Conservation (phyloP, 2,113 vertebrate genomes). For the Butorides virescens region DNA sequence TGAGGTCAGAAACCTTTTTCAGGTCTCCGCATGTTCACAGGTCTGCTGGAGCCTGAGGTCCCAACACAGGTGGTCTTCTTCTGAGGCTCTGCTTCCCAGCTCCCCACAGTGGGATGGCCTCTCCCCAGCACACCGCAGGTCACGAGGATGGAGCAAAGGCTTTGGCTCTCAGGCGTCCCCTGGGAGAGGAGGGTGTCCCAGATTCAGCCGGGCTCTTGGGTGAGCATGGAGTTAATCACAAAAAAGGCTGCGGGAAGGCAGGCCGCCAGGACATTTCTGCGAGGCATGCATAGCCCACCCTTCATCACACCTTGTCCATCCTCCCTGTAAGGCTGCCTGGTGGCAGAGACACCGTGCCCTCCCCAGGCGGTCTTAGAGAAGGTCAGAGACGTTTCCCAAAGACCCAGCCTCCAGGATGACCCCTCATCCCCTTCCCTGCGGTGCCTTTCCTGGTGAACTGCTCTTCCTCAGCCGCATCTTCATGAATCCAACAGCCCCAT, state of each 20-base stretch:
- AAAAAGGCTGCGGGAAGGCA: background rate
- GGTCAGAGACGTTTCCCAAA: background rate
- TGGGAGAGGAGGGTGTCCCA: background rate
- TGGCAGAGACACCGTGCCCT: background rate
- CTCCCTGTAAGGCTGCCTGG: background rate
- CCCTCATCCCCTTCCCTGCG: background rate
- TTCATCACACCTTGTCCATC: background rate
- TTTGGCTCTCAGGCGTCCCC: background rate
- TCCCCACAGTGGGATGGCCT: background rate
- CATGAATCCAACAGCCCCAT: background rate
- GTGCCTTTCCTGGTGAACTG: background rate
- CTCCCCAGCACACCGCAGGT: background rate
- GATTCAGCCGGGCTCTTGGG: background rate
- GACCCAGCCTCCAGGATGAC: too few species aligned
- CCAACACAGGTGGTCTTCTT: background rate
- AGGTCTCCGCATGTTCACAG: background rate
- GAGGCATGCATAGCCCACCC: accelerated
- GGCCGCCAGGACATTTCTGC: background rate
- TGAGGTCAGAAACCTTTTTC: background rate
- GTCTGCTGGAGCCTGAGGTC: background rate
- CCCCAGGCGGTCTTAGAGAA: background rate
- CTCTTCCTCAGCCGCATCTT: background rate
- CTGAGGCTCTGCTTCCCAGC: background rate
- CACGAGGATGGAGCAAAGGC: background rate
- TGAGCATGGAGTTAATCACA: background rate